Evolutionary conservation across 2,797 vertebrate species (phyloP).

Genomic region (Notolabrus celidotus): DNA sequence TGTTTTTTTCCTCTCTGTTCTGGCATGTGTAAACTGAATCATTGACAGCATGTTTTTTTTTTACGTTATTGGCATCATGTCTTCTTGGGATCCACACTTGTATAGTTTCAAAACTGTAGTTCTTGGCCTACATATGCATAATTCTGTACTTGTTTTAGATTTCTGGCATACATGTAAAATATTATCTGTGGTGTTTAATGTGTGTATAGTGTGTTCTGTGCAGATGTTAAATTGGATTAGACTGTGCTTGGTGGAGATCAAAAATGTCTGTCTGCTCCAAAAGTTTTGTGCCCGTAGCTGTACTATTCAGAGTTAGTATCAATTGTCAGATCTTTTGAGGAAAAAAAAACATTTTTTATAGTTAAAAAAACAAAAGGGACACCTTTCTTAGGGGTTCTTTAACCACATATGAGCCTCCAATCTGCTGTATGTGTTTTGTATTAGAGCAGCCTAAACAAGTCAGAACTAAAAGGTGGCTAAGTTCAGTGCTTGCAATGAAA

Average conservation of each 20-base stretch:
- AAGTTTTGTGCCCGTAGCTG: background rate
- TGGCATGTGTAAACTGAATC: too few relatives aligned
- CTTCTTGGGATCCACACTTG: too few relatives aligned
- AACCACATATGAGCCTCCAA: background rate
- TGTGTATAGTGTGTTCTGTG: too few relatives aligned
- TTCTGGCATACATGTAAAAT: too few relatives aligned
- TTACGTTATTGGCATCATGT: too few relatives aligned
- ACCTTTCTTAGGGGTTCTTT: background rate
- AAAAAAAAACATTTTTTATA: constrained; percentile 1
- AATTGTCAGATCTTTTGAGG: constrained; percentile 15
- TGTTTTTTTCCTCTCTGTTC: too few relatives aligned
- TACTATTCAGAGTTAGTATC: constrained; percentile 12
- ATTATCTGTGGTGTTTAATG: too few relatives aligned
- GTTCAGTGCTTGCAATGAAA: too few relatives aligned
- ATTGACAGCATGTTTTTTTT: too few relatives aligned
- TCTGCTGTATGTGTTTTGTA: background rate
- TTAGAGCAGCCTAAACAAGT: background rate
- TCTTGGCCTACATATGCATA: too few relatives aligned
- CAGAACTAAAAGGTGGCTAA: background rate
- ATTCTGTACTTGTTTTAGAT: too few relatives aligned
- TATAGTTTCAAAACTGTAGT: too few relatives aligned
- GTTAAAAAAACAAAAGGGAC: background rate
- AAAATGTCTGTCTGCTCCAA: background rate
- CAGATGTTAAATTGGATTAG: background rate
- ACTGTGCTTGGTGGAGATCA: background rate